A percentile compares a stretch with the other conserved stretches of the same genome.
phyloP scores from a whole-genome alignment of 2,797 vertebrate genomes.

The Mormyrops boulengeri region DNA sequence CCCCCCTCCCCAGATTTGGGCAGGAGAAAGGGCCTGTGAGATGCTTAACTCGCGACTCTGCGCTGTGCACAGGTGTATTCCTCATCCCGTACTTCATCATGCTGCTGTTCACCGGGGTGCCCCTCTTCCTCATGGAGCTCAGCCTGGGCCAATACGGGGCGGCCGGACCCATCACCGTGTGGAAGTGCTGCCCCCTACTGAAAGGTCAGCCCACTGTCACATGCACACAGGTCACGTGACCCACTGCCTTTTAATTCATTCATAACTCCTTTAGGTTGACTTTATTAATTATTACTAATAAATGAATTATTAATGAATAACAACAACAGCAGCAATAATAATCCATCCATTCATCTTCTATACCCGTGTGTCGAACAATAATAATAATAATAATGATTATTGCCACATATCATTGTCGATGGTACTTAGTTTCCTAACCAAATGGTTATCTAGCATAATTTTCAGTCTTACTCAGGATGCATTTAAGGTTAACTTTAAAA shows the following conservation, averaged over 20 bases:
- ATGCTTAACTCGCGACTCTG: background rate
- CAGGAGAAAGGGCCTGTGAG: background rate
- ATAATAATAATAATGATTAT: background rate
- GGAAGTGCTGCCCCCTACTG: slow-evolving; percentile 79
- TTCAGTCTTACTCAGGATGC: background rate
- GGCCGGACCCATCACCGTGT: slow-evolving; percentile 68
- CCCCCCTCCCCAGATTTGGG: background rate
- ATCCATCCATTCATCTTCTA: background rate
- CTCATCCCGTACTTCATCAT: slow-evolving; percentile 78
- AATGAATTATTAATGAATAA: background rate
- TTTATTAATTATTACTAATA: background rate
- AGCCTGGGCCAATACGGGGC: slow-evolving; percentile 76
- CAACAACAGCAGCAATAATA: background rate
- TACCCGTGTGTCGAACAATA: background rate
- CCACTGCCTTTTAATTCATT: background rate
- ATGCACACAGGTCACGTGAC: background rate
- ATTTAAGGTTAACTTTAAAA: background rate
- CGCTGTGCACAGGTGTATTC: slow-evolving; percentile 61
- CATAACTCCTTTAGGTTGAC: background rate
- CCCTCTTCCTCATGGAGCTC: slow-evolving; percentile 81
- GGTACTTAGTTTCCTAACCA: background rate
- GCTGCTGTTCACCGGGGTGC: slow-evolving; percentile 70
- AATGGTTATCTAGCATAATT: background rate
- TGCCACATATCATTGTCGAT: background rate
- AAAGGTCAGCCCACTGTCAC: slow-evolving; percentile 59